These are phyloP conservation scores for Platynereis dumerilii DNA, from an alignment of 2,888 invertebrate species.

Conservation along the genomic window DNA sequence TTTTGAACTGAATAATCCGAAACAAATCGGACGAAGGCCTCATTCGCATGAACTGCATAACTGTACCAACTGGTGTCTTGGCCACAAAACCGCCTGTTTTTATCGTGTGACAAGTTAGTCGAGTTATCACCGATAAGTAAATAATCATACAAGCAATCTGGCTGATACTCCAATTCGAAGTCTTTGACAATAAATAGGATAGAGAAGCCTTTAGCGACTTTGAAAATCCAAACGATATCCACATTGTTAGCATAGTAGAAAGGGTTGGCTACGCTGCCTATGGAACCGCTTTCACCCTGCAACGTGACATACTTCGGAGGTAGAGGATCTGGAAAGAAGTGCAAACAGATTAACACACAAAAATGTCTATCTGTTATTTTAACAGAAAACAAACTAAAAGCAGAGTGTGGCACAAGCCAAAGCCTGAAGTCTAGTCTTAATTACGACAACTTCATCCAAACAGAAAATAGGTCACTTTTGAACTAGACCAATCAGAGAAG, in stretches of 20 bases:
- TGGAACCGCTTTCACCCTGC: background rate
- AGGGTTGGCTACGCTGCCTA: conserved; percentile 5
- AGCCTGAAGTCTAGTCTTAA: no score
- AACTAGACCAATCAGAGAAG: no score
- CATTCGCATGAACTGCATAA: background rate
- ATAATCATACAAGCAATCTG: conserved; percentile 22
- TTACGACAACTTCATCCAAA: no score
- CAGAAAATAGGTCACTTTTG: no score
- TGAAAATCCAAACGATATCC: conserved; percentile 5
- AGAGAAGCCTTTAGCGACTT: background rate
- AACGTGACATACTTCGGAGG: background rate
- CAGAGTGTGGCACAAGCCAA: no score
- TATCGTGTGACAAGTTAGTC: background rate
- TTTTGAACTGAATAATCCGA: conserved; percentile 10
- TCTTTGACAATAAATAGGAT: conserved; percentile 4
- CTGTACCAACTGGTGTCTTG: background rate
- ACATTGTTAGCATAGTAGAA: conserved; percentile 8
- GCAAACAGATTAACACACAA: no score
- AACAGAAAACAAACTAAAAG: no score
- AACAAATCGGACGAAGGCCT: conserved; percentile 16
- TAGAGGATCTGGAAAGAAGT: background rate
- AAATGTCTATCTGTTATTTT: no score
- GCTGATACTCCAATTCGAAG: conserved; percentile 18
- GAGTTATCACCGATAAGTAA: background rate
- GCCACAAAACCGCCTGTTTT: conserved; percentile 5